phyloP scores from a whole-genome alignment of 2,113 vertebrate species.

The Oncorhynchus kisutch region DNA sequence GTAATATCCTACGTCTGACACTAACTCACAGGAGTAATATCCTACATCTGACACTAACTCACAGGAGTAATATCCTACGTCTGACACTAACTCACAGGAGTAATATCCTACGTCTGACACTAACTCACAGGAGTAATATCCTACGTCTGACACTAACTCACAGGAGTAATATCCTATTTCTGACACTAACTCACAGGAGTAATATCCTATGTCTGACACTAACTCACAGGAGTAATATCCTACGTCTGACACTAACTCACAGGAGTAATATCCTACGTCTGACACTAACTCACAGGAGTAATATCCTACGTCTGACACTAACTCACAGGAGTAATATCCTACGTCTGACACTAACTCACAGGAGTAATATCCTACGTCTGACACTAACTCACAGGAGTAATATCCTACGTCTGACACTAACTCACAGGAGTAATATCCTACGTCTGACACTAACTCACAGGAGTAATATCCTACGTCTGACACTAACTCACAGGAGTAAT shows the following conservation, averaged over 20 bases:
- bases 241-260: not conserved
- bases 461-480: slow-evolving; percentile 89
- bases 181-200: not conserved
- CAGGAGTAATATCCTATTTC: too few species aligned
- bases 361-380: not conserved
- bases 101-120: not conserved
- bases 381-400: not conserved
- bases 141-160: not conserved
- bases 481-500: too few species aligned
- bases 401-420: not conserved
- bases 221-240: too few species aligned
- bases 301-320: not conserved
- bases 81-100: not conserved
- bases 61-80: too few species aligned
- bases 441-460: slow-evolving; percentile 79
- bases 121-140: not conserved
- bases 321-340: slow-evolving; percentile 42
- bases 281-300: not conserved
- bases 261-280: not conserved
- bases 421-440: slow-evolving; percentile 84
- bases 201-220: not conserved
- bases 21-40: too few species aligned
- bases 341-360: not conserved
- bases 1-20: too few species aligned
- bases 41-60: not conserved